Percentiles rank a stretch among this genome's conserved stretches.
These are phyloP conservation scores for Peribatodes rhomboidaria DNA, from an alignment of 2,888 invertebrate species.

Conservation along the genomic window DNA sequence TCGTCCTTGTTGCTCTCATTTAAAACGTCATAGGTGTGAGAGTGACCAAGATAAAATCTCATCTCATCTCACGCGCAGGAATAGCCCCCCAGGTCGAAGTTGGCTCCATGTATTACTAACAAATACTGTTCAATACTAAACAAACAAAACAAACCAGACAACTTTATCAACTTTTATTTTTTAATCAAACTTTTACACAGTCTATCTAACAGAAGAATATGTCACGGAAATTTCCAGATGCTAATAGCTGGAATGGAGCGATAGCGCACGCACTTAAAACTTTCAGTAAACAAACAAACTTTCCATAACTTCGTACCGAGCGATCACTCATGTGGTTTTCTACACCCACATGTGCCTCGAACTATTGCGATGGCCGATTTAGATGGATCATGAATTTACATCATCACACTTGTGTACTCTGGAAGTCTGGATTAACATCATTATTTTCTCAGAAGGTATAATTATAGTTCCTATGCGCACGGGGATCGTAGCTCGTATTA, in stretches of 20 bases:
- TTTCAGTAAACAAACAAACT: constrained; percentile 31
- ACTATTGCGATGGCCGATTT: constrained; percentile 22
- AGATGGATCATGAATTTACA: constrained; percentile 16
- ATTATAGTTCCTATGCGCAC: too few species aligned
- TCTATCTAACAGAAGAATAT: neutral
- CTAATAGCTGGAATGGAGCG: constrained; percentile 17
- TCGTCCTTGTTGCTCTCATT: too few species aligned
- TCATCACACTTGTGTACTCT: neutral
- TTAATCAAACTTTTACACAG: too few species aligned
- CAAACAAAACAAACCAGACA: too few species aligned
- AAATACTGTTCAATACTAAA: neutral
- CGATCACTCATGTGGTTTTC: constrained; percentile 22
- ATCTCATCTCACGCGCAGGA: too few species aligned
- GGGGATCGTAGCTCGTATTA: too few species aligned
- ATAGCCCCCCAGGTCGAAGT: too few species aligned
- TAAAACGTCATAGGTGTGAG: too few species aligned
- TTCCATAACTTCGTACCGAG: constrained; percentile 25
- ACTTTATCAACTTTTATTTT: neutral
- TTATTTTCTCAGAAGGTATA: too few species aligned
- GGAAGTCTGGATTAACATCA: too few species aligned
- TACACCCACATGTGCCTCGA: constrained; percentile 21
- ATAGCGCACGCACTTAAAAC: constrained; percentile 25
- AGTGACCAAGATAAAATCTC: too few species aligned
- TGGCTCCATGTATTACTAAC: neutral
- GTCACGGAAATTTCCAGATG: constrained; percentile 23